These are phyloP conservation scores for Unio delphinus DNA, from an alignment of 2,888 invertebrate genomes.

Conservation along the genomic window DNA sequence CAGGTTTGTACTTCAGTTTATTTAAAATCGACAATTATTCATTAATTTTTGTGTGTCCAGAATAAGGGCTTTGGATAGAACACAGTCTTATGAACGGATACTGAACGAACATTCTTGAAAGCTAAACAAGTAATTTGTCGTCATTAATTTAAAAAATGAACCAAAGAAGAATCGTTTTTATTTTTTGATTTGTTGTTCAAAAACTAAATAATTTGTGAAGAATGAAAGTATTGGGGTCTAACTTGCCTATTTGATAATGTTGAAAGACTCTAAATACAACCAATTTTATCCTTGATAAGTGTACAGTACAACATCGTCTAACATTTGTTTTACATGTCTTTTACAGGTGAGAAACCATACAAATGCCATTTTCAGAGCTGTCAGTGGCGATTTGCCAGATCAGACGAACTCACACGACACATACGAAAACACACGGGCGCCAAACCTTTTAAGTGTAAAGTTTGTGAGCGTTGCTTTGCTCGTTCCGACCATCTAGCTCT, in stretches of 20 bases:
- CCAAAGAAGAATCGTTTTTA: too few relatives aligned
- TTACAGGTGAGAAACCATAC: slow-evolving; percentile 76
- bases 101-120: neutral
- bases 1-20: slow-evolving; percentile 79
- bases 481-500: slow-evolving; percentile 77
- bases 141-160: too few relatives aligned
- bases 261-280: too few relatives aligned
- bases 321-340: slow-evolving; percentile 9
- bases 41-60: neutral
- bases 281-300: too few relatives aligned
- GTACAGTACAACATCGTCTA: neutral
- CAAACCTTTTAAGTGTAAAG: slow-evolving; percentile 76
- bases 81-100: neutral
- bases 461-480: slow-evolving; percentile 76
- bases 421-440: slow-evolving; percentile 77
- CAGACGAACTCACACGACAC: slow-evolving; percentile 76
- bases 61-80: neutral
- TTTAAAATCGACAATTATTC: neutral
- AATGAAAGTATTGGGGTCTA: too few relatives aligned
- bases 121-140: neutral
- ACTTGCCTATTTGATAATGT: too few relatives aligned
- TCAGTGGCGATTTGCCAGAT: slow-evolving; percentile 77
- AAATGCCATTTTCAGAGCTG: slow-evolving; percentile 76
- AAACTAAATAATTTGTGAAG: too few relatives aligned
- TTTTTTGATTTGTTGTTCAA: too few relatives aligned